Evolutionary conservation across 1,140 invertebrate species (phyloP), one percentile per base, ranked within the genome.

Genomic region (Ganaspis sp.): DNA sequence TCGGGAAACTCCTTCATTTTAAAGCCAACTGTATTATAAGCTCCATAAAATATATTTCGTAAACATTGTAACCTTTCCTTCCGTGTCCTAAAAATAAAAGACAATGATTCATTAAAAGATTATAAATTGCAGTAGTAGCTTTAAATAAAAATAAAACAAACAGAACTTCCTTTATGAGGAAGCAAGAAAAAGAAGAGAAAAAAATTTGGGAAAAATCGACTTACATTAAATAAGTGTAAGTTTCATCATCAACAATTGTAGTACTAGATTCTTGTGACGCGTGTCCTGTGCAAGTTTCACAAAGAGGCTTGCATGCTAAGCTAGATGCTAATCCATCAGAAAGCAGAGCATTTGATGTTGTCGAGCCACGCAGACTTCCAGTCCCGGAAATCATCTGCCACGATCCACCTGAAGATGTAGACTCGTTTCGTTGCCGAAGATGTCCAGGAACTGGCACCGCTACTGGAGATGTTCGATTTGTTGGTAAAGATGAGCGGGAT

Each of bases 341-440:
- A 45, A 91, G 85, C 1, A 86, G 81, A 74, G 88, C 89, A 85
- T 92, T 91, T 78, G 92, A 86, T 76, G 92, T 90, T 0, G 90
- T 90, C 1, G 92, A 93, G 77, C 92, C 94, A 70, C 93, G 90
- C 38, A 94, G 87, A 81, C 94, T 95, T 12, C 94, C 94, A 11
- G 93, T 94, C 34, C 93, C 94, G 9, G 94, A 93, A 69, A 95
- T 93, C 84, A 95, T 92, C 83, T 95, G 94, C 94, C 94, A 95
- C 81, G 94, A 95, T 73, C 92, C 92, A 4, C 89, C 90, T 49
- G 92, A 92, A 40, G 92, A 90, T 17, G 92, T 91, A 3, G 93
- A 94, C 80, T 94, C 93, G 73, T 93, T 93, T 17, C 93, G 87
- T 79, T 94, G 93, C 17, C 93, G 90, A 40, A 92, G 76, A 54